Conservation (phyloP, 2,797 vertebrate genomes). For the Danionella dracula region DNA sequence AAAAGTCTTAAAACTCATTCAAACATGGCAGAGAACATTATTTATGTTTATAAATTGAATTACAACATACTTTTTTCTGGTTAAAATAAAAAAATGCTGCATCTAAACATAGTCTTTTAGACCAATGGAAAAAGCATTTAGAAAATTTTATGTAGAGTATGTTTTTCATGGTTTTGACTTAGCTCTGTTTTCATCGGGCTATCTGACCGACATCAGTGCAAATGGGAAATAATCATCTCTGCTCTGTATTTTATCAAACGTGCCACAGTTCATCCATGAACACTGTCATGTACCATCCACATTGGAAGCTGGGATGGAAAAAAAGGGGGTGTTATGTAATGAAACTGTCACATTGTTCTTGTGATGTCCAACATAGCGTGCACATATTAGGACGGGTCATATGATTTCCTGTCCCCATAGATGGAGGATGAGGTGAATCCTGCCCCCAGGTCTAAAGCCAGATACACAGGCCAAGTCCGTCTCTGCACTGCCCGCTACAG, state of each 20-base stretch:
- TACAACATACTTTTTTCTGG: too few species aligned
- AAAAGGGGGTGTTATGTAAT: constrained; percentile 15
- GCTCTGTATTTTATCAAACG: background rate
- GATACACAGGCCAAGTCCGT: constrained; percentile 92
- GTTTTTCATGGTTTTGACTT: background rate
- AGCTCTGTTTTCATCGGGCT: constrained; percentile 4
- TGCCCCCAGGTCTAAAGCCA: constrained; percentile 82
- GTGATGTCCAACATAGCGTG: background rate
- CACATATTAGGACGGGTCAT: background rate
- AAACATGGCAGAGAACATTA: too few species aligned
- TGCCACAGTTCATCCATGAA: constrained; percentile 11
- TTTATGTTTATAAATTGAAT: too few species aligned
- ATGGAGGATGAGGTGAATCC: constrained; percentile 90
- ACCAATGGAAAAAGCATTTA: too few species aligned
- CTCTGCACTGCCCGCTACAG: constrained; percentile 97
- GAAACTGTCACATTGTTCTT: background rate
- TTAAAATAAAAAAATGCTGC: too few species aligned
- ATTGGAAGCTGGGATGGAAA: background rate
- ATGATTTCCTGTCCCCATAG: constrained; percentile 55
- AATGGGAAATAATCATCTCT: constrained; percentile 12
- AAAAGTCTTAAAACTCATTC: too few species aligned
- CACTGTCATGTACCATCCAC: constrained; percentile 2
- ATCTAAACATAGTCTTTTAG: too few species aligned
- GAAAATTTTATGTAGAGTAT: too few species aligned
- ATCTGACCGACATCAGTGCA: constrained; percentile 14